Evolutionary conservation across 2,113 vertebrate genomes (phyloP).

Genomic region (Mustela nigripes): DNA sequence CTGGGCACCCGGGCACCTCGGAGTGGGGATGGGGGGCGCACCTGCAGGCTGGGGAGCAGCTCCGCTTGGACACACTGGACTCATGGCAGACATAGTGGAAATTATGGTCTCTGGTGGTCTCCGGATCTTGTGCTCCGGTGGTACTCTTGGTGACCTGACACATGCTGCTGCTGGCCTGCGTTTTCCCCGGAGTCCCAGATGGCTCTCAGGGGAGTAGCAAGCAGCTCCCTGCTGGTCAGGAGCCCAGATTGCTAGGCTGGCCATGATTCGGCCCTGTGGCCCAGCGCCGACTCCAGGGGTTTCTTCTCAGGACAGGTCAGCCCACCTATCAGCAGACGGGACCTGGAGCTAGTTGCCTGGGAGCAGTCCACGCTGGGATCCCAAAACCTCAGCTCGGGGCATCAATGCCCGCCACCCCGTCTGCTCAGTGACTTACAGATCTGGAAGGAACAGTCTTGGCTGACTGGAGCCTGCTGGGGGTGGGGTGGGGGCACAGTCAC

Average conservation of each 20-base stretch:
- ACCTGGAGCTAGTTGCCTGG: background rate
- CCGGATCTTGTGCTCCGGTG: too few relatives aligned
- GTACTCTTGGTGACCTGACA: background rate
- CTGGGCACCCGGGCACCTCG: background rate
- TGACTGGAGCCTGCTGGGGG: background rate
- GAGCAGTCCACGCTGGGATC: background rate
- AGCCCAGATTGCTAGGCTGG: background rate
- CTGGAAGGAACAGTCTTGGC: background rate
- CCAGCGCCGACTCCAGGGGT: background rate
- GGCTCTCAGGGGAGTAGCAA: background rate
- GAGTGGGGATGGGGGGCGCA: too few relatives aligned
- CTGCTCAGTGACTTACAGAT: background rate
- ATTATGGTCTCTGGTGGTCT: too few relatives aligned
- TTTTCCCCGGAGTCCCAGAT: background rate
- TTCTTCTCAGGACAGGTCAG: background rate
- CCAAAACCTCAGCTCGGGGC: background rate
- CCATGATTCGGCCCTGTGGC: rapidly evolving
- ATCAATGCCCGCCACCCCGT: background rate
- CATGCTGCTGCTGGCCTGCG: background rate
- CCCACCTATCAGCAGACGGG: background rate
- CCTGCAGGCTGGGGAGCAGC: background rate
- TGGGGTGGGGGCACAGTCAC: rapidly evolving
- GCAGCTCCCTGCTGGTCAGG: background rate
- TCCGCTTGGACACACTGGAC: background rate
- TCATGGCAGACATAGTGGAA: background rate